Percentiles rank a stretch among this genome's conserved stretches.
Conservation (phyloP, 2,888 invertebrate species). For the Zhuqinia jingwanae region DNA sequence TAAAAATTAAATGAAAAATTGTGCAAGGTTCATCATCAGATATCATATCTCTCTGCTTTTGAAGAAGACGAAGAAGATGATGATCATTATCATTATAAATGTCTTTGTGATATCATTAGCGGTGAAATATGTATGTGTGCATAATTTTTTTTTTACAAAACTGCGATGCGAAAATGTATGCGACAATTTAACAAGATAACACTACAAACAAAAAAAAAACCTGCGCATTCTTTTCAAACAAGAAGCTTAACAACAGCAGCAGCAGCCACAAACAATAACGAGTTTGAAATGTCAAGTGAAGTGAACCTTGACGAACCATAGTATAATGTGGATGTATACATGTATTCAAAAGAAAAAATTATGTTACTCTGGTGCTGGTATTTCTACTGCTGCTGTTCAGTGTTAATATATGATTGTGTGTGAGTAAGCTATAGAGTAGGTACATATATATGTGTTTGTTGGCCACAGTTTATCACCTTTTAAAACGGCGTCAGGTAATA, state of each 20-base stretch:
- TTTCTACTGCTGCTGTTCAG: background rate
- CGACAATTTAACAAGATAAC: too few species aligned
- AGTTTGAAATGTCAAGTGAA: constrained; percentile 20
- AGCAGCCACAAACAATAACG: background rate
- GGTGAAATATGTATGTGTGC: constrained; percentile 30
- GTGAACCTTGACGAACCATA: constrained; percentile 43
- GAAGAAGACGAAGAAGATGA: too few species aligned
- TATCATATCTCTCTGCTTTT: too few species aligned
- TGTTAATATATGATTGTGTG: too few species aligned
- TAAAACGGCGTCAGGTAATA: constrained; percentile 40
- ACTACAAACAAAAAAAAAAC: background rate
- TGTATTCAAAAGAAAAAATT: constrained; percentile 10
- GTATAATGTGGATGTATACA: background rate
- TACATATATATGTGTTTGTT: too few species aligned
- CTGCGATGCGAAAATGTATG: background rate
- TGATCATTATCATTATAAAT: background rate
- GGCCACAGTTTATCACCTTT: constrained; percentile 64
- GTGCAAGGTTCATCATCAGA: constrained; percentile 9
- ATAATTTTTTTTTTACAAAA: constrained; percentile 13
- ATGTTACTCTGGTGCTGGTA: too few species aligned
- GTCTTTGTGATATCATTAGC: too few species aligned
- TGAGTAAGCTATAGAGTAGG: too few species aligned
- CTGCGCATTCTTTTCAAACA: constrained; percentile 28
- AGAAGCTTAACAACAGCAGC: too few species aligned
- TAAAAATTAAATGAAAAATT: background rate